Evolutionary conservation across 2,797 vertebrate genomes (phyloP).

Genomic region (Limosa lapponica): DNA sequence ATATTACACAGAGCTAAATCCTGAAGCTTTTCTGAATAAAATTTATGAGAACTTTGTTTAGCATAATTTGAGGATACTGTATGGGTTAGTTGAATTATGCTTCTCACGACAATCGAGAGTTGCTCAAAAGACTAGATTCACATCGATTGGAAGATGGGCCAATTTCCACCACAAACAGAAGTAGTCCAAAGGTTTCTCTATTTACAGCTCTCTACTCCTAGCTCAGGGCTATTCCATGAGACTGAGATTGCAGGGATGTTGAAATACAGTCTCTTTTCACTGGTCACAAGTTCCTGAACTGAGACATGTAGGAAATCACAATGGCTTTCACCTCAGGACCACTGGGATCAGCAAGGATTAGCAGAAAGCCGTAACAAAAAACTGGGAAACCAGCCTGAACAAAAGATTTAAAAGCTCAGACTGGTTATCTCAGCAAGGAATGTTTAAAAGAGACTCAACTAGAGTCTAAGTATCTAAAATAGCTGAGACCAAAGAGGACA

Average conservation of each 20-base stretch:
- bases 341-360: background rate
- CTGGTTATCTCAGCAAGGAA: background rate
- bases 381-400: background rate
- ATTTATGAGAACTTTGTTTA: background rate
- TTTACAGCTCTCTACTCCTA: background rate
- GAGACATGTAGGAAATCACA: background rate
- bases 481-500: background rate
- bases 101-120: background rate
- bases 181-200: background rate
- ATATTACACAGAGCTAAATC: background rate
- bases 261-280: background rate
- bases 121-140: rapidly evolving
- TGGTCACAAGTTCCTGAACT: background rate
- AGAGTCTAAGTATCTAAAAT: background rate
- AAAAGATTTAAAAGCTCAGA: background rate
- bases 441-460: background rate
- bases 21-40: background rate
- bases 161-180: background rate
- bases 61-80: background rate
- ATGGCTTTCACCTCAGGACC: background rate
- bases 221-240: background rate
- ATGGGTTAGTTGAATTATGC: background rate
- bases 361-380: background rate
- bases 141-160: background rate
- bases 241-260: background rate